Percentiles rank a stretch among this genome's conserved stretches.
phyloP scores from a whole-genome alignment of 2,113 vertebrate genomes.

The Urocolius indicus region DNA sequence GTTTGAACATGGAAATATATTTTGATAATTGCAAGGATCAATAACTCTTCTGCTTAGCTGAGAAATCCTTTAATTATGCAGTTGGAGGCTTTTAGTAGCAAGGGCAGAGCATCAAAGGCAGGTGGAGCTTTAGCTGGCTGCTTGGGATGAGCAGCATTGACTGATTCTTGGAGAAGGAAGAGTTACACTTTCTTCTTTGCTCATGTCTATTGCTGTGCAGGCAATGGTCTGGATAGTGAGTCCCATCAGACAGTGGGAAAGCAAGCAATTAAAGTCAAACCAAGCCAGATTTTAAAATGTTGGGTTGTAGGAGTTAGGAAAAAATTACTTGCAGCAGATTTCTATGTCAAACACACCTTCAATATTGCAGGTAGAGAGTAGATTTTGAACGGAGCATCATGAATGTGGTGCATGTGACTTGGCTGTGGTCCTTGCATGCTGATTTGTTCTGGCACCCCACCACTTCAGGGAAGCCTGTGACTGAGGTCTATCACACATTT shows the following conservation, averaged over 20 bases:
- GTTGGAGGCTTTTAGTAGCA: background rate
- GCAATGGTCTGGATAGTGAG: background rate
- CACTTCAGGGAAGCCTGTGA: background rate
- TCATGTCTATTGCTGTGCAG: no score
- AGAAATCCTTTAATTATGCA: conserved; percentile 1
- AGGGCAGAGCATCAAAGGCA: background rate
- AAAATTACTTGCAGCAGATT: background rate
- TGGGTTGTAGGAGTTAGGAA: background rate
- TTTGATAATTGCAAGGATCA: background rate
- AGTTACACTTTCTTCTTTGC: background rate
- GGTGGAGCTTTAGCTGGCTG: background rate
- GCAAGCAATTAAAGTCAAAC: background rate
- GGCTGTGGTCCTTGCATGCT: background rate
- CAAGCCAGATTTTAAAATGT: background rate
- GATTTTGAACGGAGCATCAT: background rate
- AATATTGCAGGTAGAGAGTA: rapidly evolving
- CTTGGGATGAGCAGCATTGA: background rate
- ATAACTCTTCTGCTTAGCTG: conserved; percentile 3
- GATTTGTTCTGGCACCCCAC: background rate
- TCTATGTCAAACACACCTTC: background rate
- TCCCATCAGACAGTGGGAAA: rapidly evolving
- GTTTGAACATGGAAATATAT: background rate
- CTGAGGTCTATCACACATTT: background rate
- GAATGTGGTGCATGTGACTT: background rate
- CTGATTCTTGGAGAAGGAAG: background rate